phyloP scores from a whole-genome alignment of 2,797 vertebrate species.

The Alosa sapidissima region DNA sequence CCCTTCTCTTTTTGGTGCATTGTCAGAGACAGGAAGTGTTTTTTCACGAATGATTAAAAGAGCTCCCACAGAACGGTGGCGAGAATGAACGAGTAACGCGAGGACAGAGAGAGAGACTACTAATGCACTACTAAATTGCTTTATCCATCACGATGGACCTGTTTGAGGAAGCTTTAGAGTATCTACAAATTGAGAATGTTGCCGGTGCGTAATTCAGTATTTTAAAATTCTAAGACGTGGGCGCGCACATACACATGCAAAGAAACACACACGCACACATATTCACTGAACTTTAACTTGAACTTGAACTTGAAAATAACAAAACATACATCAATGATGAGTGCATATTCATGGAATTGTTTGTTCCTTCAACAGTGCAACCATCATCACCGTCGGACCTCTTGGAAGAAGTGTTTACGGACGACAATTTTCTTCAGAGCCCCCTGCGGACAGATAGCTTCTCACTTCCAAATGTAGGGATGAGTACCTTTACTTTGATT shows the following conservation, averaged over 20 bases:
- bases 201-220: not conserved
- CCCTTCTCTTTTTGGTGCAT: conserved; percentile 11
- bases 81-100: not conserved
- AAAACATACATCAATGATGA: not conserved
- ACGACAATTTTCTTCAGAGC: conserved; percentile 43
- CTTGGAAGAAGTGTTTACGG: conserved; percentile 55
- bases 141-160: conserved; percentile 66
- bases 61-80: not conserved
- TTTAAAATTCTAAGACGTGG: not conserved
- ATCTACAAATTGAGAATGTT: conserved; percentile 52
- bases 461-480: conserved; percentile 50
- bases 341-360: not conserved
- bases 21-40: conserved; percentile 44
- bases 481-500: conserved; percentile 29
- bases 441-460: conserved; percentile 35
- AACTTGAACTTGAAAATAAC: not conserved
- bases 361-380: conserved; percentile 18
- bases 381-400: conserved; percentile 32
- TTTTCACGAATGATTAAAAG: not conserved
- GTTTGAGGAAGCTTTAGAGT: conserved; percentile 65
- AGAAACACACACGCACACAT: too few relatives aligned
- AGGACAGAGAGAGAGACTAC: not conserved
- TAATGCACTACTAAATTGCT: not conserved
- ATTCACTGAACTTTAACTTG: too few relatives aligned
- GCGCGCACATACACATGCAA: not conserved